A percentile compares a stretch with the other conserved stretches of the same genome.
phyloP scores from a whole-genome alignment of 2,113 vertebrate genomes.

The Scophthalmus maximus region DNA sequence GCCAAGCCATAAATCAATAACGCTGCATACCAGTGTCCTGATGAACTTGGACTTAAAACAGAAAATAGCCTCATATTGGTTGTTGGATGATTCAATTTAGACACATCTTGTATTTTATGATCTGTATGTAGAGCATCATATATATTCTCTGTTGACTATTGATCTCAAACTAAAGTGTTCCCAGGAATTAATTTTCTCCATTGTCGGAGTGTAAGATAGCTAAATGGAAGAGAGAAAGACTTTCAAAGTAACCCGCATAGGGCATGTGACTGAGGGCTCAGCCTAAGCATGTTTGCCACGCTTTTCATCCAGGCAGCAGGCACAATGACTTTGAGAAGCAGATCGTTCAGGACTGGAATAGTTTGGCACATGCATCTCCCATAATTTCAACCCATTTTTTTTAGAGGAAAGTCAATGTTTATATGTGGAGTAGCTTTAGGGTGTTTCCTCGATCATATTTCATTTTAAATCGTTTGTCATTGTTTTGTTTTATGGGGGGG shows the following conservation, averaged over 20 bases:
- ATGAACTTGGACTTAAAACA: conserved; percentile 47
- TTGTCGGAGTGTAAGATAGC: conserved; percentile 52
- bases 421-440: neutral
- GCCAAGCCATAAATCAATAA: conserved; percentile 80
- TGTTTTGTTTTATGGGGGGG: conserved; percentile 21
- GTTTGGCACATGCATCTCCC: conserved; percentile 32
- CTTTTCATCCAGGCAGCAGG: conserved; percentile 68
- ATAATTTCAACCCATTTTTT: conserved; percentile 22
- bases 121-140: conserved; percentile 14
- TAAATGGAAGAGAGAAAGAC: conserved; percentile 59
- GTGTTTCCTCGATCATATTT: conserved; percentile 13
- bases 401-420: neutral
- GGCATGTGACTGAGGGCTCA: conserved; percentile 74
- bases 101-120: conserved; percentile 16
- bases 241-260: conserved; percentile 72
- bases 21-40: conserved; percentile 35
- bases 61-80: conserved; percentile 8
- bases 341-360: conserved; percentile 55
- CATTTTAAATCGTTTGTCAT: neutral
- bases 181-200: conserved; percentile 35
- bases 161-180: conserved; percentile 45
- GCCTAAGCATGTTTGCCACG: conserved; percentile 73
- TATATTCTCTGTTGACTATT: conserved; percentile 30
- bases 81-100: conserved; percentile 21
- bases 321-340: conserved; percentile 70